These are phyloP conservation scores for Alitta virens DNA, from an alignment of 2,888 invertebrate species.

Conservation along the genomic window DNA sequence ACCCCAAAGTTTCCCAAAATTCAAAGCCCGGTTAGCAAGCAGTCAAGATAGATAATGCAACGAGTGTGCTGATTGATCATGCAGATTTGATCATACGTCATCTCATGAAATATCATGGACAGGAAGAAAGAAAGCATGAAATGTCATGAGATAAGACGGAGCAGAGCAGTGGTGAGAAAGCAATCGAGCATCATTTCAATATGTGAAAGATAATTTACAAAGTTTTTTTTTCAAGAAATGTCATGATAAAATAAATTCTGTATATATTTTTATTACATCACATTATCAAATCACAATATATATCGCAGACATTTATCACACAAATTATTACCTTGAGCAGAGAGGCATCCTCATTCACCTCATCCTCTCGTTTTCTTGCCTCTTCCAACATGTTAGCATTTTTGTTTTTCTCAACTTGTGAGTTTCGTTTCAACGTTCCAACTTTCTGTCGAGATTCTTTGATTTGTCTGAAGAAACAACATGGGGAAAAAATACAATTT, in stretches of 20 bases:
- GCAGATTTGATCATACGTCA: too few species aligned
- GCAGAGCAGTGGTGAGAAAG: too few species aligned
- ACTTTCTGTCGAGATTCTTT: slow-evolving; percentile 51
- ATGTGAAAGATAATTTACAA: neutral
- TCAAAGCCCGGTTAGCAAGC: too few species aligned
- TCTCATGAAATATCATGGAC: too few species aligned
- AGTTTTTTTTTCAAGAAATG: neutral
- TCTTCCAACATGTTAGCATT: slow-evolving; percentile 52
- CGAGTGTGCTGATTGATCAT: too few species aligned
- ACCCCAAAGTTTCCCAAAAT: too few species aligned
- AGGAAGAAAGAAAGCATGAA: neutral
- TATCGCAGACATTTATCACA: too few species aligned
- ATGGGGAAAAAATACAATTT: too few species aligned
- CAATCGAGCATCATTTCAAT: too few species aligned
- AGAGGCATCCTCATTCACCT: slow-evolving; percentile 42
- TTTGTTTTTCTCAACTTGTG: slow-evolving; percentile 52
- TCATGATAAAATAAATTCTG: neutral
- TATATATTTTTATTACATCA: too few species aligned
- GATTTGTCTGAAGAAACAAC: slow-evolving; percentile 39
- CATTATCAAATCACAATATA: too few species aligned
- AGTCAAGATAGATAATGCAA: too few species aligned
- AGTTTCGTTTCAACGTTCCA: slow-evolving; percentile 50
- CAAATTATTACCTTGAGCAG: slow-evolving; percentile 45
- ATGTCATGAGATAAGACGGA: neutral
- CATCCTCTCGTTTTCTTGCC: slow-evolving; percentile 47